Evolutionary conservation across 2,888 invertebrate species (phyloP).

Genomic region (Psylliodes chrysocephalus): DNA sequence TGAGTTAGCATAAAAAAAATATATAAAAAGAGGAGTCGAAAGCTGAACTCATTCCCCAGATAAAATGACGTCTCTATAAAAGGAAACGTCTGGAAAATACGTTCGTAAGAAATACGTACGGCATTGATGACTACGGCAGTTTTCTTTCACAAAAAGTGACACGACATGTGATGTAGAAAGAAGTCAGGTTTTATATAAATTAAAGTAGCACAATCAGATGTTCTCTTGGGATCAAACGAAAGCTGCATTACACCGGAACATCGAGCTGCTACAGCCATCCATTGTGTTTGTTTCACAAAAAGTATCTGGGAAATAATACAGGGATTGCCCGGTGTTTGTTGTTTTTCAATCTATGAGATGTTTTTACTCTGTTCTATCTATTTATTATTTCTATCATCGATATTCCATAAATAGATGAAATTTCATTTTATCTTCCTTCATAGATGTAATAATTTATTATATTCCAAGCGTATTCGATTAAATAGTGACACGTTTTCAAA

Average conservation of each 20-base stretch:
- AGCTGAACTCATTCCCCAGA: slow-evolving; percentile 4
- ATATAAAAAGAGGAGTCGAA: slow-evolving; percentile 8
- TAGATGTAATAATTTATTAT: too few species aligned
- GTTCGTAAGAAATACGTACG: slow-evolving; percentile 5
- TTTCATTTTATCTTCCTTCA: too few species aligned
- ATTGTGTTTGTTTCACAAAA: too few species aligned
- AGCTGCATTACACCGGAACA: not conserved
- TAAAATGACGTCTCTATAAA: slow-evolving; percentile 8
- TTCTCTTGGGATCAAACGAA: slow-evolving; percentile 6
- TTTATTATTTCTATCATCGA: too few species aligned
- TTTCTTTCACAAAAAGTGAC: slow-evolving; percentile 20
- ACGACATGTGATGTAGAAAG: slow-evolving; percentile 18
- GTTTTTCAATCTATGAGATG: too few species aligned
- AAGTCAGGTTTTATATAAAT: slow-evolving; percentile 19
- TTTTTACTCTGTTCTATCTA: too few species aligned
- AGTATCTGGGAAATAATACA: too few species aligned
- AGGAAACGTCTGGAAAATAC: slow-evolving; percentile 15
- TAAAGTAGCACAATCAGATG: slow-evolving; percentile 8
- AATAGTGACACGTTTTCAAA: too few species aligned
- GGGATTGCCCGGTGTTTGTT: too few species aligned
- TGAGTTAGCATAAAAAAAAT: slow-evolving; percentile 10
- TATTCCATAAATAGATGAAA: too few species aligned
- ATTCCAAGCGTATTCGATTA: too few species aligned
- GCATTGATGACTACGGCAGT: slow-evolving; percentile 17
- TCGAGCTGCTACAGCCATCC: not conserved